Conservation (phyloP, 2,797 vertebrate species). For the Sparus aurata region DNA sequence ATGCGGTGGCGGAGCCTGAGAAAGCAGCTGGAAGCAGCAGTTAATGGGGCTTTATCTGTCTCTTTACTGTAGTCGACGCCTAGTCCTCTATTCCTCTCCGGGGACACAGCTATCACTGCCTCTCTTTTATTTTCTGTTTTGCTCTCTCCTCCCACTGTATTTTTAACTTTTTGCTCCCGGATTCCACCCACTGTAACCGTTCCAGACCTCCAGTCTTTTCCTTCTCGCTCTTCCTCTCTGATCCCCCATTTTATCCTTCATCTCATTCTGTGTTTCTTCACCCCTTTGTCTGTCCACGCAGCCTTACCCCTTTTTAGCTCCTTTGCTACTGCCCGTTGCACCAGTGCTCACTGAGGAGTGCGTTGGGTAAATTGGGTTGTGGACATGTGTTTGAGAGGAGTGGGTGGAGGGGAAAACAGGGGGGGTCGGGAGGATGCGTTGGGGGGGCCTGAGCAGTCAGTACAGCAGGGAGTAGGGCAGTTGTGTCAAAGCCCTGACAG, state of each 20-base stretch:
- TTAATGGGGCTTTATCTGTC: slow-evolving; percentile 84
- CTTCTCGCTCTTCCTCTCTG: slow-evolving; percentile 26
- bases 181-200: slow-evolving; percentile 32
- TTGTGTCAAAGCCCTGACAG: slow-evolving; percentile 70
- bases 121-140: slow-evolving; percentile 55
- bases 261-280: slow-evolving; percentile 15
- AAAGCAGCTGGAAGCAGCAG: slow-evolving; percentile 84
- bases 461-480: slow-evolving; percentile 58
- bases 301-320: slow-evolving; percentile 42
- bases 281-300: slow-evolving; percentile 13
- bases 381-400: slow-evolving; percentile 57
- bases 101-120: slow-evolving; percentile 68
- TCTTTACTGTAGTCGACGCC: slow-evolving; percentile 73
- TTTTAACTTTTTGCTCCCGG: slow-evolving; percentile 35
- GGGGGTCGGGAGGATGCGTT: slow-evolving; percentile 33
- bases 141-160: slow-evolving; percentile 53
- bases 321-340: slow-evolving; percentile 37
- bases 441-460: slow-evolving; percentile 52
- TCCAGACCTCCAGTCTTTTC: slow-evolving; percentile 26
- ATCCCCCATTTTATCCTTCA: slow-evolving; percentile 37
- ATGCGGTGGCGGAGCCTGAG: slow-evolving; percentile 77
- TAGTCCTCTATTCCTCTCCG: slow-evolving; percentile 64
- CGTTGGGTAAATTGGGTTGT: slow-evolving; percentile 66
- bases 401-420: slow-evolving; percentile 31
- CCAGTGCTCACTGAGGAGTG: slow-evolving; percentile 59